Evolutionary conservation across 2,888 invertebrate genomes (phyloP), one percentile per base, ranked within the genome.

Genomic region (Dasypogon diadema): DNA sequence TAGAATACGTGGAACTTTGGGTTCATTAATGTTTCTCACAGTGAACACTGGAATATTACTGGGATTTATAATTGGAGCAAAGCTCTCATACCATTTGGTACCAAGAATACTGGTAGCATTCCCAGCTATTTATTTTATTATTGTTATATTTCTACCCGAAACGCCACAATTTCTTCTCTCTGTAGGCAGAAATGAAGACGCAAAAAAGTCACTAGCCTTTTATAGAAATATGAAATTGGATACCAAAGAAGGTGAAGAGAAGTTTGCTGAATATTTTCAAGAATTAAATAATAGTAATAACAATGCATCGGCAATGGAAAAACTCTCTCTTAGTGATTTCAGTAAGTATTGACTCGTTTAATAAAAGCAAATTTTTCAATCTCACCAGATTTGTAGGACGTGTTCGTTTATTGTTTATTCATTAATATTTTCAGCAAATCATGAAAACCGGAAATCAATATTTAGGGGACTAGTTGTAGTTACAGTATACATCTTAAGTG

Each of bases 1-100:
- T n/a, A 79, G 79, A 14, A 72, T 79, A 22, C 77, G 80, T 60
- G 80, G 79, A 5, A 68, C 51, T 2, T 42, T 79, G 1, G 77
- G 77, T 12, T 77, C 79, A 21, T 24, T 76, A 12, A 8, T 78
- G 8, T 60, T 78, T 21, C 54, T 79, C 6, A 21, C 73, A 2
- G 76, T 78, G 12, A 78, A 77, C 54, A 54, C 56, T 8, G 79
- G 79, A 16, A 77, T 68, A 14, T 12, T 79, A 1, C 10, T 77
- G 34, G 77, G 78, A 46, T 79, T 76, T 68, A 37, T 77, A 10
- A 70, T 77, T 46, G 78, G 79, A 34, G 76, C 77, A 2, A 42
- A 79, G 42, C 48, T 79, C 18, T 60, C 58, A 14, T 79, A 78
- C 48, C 51, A 63, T 42, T 10, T 72, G 1, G 76, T 79, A 1